Base-by-base conservation (phyloP, 2,888 invertebrate genomes). In the Apodemia duryi region DNA sequence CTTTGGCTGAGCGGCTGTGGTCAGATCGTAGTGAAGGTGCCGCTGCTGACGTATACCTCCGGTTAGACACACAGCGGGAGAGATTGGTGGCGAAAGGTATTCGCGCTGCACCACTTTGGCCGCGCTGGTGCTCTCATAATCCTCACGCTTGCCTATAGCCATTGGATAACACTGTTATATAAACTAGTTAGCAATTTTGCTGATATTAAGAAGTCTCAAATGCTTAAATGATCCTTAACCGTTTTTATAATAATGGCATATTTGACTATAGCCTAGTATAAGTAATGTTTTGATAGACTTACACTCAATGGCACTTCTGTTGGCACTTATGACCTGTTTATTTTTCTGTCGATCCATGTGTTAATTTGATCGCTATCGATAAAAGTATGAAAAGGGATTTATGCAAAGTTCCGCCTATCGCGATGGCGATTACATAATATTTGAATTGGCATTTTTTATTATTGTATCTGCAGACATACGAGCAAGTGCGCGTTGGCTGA, bases 1-100 rank as follows among this genome's bases (percentile, higher is more conserved):
- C 97, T 1, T 86, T 97, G 70, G 97, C 95, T 0, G 97, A 97
- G 88, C 93, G 97, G 72, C 85, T 96, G 71, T 96, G 96, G 96
- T 92, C 93, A 60, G 95, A 95, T 78, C 82, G 92, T 61, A 91
- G 92, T 57, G 90, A 91, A 62, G 85, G 87, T 70, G 87, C 88
- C 13, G 84, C 79, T 69, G 93, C 94, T 51, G 94, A 93, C 74
- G 95, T 95, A 13, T 95, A 96, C 84, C 92, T 94, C 65, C 91
- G 96, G 62, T 84, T 96, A 67, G 93, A 94, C 75, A 93, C 94
- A 67, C 95, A 95, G 72, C 89, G 95, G 68, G 92, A 95, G 72
- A 86, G 96, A 41, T 82, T 96, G 66, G 82, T 94, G 32, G 86
- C 90, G 28, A 91, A 94, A 61, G 96, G 96, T 0, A 80, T 96